These are phyloP conservation scores for Seriola quinqueradiata DNA, from an alignment of 2,113 vertebrate species.

Conservation along the genomic window DNA sequence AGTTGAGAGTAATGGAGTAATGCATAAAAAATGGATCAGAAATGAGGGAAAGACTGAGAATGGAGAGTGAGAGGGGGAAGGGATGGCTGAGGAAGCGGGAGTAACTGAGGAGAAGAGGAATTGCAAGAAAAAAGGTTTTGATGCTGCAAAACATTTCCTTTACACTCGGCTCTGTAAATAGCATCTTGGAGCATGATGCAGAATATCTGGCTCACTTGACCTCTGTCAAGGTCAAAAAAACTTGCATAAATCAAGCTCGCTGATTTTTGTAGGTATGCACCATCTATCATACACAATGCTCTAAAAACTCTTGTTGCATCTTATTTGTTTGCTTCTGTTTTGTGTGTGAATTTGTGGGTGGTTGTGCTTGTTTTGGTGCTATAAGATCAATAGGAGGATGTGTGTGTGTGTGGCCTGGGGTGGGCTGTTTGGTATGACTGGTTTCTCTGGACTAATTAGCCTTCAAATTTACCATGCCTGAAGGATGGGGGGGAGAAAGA, in stretches of 20 bases:
- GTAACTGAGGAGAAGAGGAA: constrained; percentile 54
- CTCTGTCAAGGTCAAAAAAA: constrained; percentile 54
- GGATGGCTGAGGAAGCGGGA: constrained; percentile 28
- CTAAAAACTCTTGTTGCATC: constrained; percentile 62
- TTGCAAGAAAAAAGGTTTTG: constrained; percentile 37
- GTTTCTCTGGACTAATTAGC: constrained; percentile 77
- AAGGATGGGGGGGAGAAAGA: constrained; percentile 50
- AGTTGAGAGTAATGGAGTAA: constrained; percentile 78
- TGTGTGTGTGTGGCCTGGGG: constrained; percentile 52
- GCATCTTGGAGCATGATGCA: constrained; percentile 29
- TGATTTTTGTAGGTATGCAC: constrained; percentile 38
- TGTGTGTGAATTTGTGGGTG: constrained; percentile 6
- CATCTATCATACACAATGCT: constrained; percentile 53
- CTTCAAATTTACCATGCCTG: constrained; percentile 57
- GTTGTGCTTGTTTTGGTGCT: constrained; percentile 33
- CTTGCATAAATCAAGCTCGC: constrained; percentile 37
- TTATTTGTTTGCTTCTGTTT: constrained; percentile 39
- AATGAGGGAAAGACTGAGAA: constrained; percentile 71
- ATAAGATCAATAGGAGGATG: constrained; percentile 51
- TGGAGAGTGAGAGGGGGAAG: constrained; percentile 28
- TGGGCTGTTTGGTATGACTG: constrained; percentile 58
- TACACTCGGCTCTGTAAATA: constrained; percentile 46
- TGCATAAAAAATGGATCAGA: constrained; percentile 83
- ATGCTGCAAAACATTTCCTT: constrained; percentile 48
- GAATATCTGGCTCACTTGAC: constrained; percentile 57